phyloP scores from a whole-genome alignment of 2,797 vertebrate genomes.

The Margarornis squamiger region DNA sequence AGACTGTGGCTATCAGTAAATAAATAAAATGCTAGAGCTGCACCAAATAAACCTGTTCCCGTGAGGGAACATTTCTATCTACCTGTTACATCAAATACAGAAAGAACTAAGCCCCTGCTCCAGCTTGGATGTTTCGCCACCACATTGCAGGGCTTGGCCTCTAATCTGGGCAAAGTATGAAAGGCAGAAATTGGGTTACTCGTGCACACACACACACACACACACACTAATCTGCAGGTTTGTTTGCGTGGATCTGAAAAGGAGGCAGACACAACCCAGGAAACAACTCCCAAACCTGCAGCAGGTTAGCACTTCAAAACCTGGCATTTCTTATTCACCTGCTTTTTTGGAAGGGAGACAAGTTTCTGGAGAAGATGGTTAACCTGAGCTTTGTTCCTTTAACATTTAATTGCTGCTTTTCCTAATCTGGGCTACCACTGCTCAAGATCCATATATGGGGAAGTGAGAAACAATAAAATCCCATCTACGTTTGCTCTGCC shows the following conservation, averaged over 20 bases:
- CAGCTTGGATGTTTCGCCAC: background rate
- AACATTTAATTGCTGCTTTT: slow-evolving; percentile 56
- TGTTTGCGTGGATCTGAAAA: background rate
- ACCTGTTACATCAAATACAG: slow-evolving; percentile 30
- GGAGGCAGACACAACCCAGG: background rate
- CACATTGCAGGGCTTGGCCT: background rate
- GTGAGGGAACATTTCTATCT: background rate
- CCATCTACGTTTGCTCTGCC: slow-evolving; percentile 42
- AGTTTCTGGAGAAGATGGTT: background rate
- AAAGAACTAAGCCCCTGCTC: background rate
- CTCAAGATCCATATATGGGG: slow-evolving; percentile 65
- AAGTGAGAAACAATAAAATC: slow-evolving; percentile 72
- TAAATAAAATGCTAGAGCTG: slow-evolving; percentile 11
- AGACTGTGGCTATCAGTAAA: slow-evolving; percentile 8
- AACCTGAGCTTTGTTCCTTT: slow-evolving; percentile 17
- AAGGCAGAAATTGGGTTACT: slow-evolving; percentile 66
- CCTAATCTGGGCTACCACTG: slow-evolving; percentile 23
- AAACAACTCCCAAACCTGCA: background rate
- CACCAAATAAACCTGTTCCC: background rate
- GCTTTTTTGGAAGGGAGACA: background rate
- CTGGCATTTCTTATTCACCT: background rate
- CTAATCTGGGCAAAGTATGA: slow-evolving; percentile 56
- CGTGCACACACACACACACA: background rate
- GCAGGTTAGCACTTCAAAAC: background rate
- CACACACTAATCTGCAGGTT: background rate